Evolutionary conservation across 2,113 vertebrate species (phyloP).

Genomic region (Garra rufa): DNA sequence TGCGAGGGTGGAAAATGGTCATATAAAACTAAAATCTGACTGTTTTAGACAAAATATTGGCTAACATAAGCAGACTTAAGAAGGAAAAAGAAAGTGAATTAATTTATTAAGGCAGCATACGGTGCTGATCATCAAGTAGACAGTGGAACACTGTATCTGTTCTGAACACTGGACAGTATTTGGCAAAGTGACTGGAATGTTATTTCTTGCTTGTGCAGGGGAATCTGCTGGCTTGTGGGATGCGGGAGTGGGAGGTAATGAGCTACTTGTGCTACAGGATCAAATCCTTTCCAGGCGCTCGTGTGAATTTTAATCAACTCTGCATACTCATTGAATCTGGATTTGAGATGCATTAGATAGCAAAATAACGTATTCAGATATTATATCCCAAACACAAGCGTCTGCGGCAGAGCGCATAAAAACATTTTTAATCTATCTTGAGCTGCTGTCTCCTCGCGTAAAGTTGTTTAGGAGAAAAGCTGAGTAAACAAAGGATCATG

Average conservation of each 20-base stretch:
- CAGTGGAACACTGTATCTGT: neutral
- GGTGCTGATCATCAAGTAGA: neutral
- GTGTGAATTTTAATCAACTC: conserved; percentile 28
- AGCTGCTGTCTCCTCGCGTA: conserved; percentile 25
- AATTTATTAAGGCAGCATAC: neutral
- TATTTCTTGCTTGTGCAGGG: conserved; percentile 31
- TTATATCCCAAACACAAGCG: neutral
- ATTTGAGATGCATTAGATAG: neutral
- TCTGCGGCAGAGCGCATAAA: neutral
- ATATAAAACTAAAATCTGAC: neutral
- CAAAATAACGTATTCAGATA: neutral
- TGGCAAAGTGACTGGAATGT: conserved; percentile 27
- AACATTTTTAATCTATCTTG: conserved; percentile 17
- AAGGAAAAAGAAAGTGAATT: no score
- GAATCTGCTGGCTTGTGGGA: conserved; percentile 43
- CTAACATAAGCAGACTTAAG: neutral
- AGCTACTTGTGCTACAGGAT: conserved; percentile 33
- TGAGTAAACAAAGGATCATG: conserved; percentile 2
- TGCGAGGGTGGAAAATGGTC: neutral
- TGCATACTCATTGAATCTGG: neutral
- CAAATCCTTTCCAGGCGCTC: conserved; percentile 14
- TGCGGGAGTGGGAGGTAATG: conserved; percentile 43
- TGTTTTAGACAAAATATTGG: neutral
- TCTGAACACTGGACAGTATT: conserved; percentile 1
- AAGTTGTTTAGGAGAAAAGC: neutral